Percentiles rank a stretch among this genome's conserved stretches.
phyloP scores from a whole-genome alignment of 2,888 invertebrate genomes.

The Gastrophysa polygoni region DNA sequence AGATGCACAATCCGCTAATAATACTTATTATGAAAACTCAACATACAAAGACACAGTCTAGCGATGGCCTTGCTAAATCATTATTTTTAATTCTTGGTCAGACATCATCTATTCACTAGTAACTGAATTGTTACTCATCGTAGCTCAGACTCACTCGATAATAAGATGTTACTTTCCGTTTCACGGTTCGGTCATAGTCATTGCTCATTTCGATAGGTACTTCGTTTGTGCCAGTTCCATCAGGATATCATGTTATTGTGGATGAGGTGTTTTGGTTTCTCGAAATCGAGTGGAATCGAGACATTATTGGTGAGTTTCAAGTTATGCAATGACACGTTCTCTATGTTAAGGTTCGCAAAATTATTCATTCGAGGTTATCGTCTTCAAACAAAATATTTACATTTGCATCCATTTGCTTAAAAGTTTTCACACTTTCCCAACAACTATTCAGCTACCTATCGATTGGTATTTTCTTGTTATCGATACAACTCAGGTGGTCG shows the following conservation, averaged over 20 bases:
- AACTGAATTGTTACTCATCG: slow-evolving; percentile 4
- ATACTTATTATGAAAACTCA: slow-evolving; percentile 8
- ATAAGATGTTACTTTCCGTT: neutral
- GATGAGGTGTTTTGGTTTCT: neutral
- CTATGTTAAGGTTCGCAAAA: neutral
- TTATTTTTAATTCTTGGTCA: slow-evolving; percentile 28
- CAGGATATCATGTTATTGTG: too few species aligned
- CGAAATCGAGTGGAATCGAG: neutral
- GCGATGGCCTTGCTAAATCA: slow-evolving; percentile 27
- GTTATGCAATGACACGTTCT: neutral
- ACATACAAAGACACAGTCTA: slow-evolving; percentile 29
- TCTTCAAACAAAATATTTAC: neutral
- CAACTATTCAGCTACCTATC: too few species aligned
- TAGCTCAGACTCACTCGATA: too few species aligned
- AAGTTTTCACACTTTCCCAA: neutral
- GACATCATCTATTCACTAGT: slow-evolving; percentile 4
- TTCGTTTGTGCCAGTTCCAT: too few species aligned
- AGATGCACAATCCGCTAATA: neutral
- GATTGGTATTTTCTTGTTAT: too few species aligned
- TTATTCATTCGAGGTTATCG: neutral
- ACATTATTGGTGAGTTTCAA: neutral
- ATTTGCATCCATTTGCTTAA: neutral
- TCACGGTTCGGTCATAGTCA: too few species aligned
- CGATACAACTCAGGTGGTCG: too few species aligned
- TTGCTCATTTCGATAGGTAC: too few species aligned